These are phyloP conservation scores for Propithecus perrieri DNA, from an alignment of 2,797 vertebrate species.

Conservation along the genomic window DNA sequence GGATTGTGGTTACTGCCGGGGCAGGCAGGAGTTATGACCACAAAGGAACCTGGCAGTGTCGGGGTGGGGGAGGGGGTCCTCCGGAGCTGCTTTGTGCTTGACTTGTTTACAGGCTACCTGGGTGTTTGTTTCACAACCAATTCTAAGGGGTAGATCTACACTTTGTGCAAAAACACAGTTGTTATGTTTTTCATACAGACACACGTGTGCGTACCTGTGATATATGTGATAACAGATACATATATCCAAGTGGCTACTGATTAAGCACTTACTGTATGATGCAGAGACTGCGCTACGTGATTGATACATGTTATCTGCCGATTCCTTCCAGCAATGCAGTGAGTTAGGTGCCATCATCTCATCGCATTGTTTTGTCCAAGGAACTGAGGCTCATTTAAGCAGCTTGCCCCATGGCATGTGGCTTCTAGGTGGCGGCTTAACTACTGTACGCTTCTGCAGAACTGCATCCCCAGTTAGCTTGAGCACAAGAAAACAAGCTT, in stretches of 20 bases:
- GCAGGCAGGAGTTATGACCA: background rate
- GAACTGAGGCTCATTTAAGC: background rate
- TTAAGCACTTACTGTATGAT: background rate
- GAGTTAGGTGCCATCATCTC: background rate
- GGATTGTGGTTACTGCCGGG: background rate
- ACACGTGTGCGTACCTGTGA: no score
- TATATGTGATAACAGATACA: background rate
- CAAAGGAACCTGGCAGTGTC: background rate
- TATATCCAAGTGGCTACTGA: background rate
- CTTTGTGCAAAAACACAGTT: background rate
- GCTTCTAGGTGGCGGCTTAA: background rate
- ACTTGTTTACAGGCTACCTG: background rate
- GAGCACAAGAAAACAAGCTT: background rate
- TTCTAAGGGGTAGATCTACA: background rate
- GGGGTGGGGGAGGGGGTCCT: rapidly evolving
- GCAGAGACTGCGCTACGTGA: background rate
- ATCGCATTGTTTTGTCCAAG: background rate
- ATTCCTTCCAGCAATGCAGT: background rate
- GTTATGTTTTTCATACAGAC: background rate
- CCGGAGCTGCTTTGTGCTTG: background rate
- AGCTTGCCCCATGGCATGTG: background rate
- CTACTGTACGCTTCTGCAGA: background rate
- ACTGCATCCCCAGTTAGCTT: background rate
- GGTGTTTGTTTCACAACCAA: background rate
- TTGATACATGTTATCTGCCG: background rate